Base-by-base conservation (phyloP, 2,113 vertebrate genomes). In the Rhineura floridana region DNA sequence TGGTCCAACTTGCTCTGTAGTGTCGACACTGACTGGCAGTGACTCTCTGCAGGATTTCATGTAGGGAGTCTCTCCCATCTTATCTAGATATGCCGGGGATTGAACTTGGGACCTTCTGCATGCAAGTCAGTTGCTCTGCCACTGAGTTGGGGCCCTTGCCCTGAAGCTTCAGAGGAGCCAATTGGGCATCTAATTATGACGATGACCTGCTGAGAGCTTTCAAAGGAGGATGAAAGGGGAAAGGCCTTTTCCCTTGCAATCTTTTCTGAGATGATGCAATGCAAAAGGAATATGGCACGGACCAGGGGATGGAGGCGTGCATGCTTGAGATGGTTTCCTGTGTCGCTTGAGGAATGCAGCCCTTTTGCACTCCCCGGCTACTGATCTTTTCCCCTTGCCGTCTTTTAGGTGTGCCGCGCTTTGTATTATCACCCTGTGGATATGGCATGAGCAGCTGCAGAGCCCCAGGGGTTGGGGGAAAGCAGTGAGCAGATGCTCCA, bases 191-290 rank as follows among this genome's bases (percentile, higher is more conserved):
- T 89, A 88, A 92, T 91, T 91, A 89, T 70, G 83, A 73, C 0
- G 91, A 52, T 82, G 42, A 25, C 82, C 85, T 87, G 63, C 76
- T 89, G 90, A 81, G 86, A 80, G 42, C 73, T 90, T 90, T 52
- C 80, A 91, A 81, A 93, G 3, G 3, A 65, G 19, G 33, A 0
- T 72, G 83, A 63, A 90, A n/a, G 15, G 36, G 83, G 63, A n/a
- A 70, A 72, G 46, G 11, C 36, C 59, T 8, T 39, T 28, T 19
- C 4, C n/a, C 78, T 73, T 39, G 4, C 19, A 69, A 15, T 33
- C 1, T 50, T 67, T 76, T 69, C 8, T 72, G 83, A 81, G 36
- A 36, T 25, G 46, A 13, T 50, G 83, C 36, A 46, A 55, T 42
- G 28, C 10, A 19, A 75, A 62, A 10, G 12, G 39, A 81, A 36